phyloP scores from a whole-genome alignment of 2,888 invertebrate genomes.

The Acanthosepion lycidas region DNA sequence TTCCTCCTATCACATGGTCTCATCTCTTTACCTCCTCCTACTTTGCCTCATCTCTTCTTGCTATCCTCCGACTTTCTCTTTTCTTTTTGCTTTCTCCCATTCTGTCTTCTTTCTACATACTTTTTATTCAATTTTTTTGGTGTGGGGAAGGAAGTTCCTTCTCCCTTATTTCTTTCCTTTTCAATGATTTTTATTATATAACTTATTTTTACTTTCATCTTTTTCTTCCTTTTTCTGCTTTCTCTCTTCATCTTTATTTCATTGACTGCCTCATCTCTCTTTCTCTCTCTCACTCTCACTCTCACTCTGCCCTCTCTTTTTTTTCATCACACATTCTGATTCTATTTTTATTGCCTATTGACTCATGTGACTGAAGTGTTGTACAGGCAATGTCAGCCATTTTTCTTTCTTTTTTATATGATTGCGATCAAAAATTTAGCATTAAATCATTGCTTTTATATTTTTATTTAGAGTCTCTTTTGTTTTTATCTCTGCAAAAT shows the following conservation, averaged over 20 bases:
- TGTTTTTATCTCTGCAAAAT: not conserved
- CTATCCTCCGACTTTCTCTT: too few species aligned
- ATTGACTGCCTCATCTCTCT: not conserved
- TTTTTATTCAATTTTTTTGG: too few species aligned
- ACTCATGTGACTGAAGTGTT: not conserved
- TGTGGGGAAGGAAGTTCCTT: too few species aligned
- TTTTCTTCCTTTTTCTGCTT: not conserved
- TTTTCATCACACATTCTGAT: not conserved
- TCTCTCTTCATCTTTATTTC: not conserved
- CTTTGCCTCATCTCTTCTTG: too few species aligned
- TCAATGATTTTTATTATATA: too few species aligned
- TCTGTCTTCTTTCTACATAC: too few species aligned
- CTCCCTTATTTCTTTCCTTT: too few species aligned
- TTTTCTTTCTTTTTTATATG: not conserved
- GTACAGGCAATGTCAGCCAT: not conserved
- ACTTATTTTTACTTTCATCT: not conserved
- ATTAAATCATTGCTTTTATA: slow-evolving; percentile 11
- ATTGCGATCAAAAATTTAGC: not conserved
- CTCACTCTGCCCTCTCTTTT: not conserved
- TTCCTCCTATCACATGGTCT: too few species aligned
- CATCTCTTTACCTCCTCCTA: too few species aligned
- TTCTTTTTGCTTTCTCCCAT: too few species aligned
- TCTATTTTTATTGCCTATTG: not conserved
- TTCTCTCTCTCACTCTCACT: not conserved
- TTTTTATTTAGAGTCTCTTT: not conserved